A percentile compares a stretch with the other conserved stretches of the same genome.
Conservation (phyloP, 2,797 vertebrate species). For the Rallus crepitans region DNA sequence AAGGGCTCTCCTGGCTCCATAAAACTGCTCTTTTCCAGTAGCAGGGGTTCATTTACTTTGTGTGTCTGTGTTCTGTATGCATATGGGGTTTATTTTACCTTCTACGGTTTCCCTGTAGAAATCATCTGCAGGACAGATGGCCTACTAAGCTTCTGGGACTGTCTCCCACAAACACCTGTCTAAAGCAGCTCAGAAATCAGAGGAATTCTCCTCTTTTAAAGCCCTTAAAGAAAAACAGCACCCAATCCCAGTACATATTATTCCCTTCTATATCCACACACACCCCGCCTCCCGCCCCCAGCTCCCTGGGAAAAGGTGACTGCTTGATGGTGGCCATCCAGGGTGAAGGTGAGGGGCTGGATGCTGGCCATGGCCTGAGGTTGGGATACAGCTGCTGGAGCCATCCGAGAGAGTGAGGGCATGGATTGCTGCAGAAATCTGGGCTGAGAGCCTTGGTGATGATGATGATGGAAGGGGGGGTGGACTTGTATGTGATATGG, state of each 20-base stretch:
- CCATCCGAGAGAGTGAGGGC: background rate
- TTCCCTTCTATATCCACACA: background rate
- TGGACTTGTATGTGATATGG: background rate
- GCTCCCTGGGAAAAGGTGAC: background rate
- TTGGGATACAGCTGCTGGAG: background rate
- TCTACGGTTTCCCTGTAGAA: constrained; percentile 8
- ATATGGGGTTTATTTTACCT: constrained; percentile 34
- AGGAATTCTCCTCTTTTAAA: background rate
- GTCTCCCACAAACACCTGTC: constrained; percentile 48
- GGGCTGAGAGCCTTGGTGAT: background rate
- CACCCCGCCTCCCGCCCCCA: too few relatives aligned
- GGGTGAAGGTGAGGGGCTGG: background rate
- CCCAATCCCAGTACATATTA: accelerated
- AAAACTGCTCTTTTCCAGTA: constrained; percentile 5
- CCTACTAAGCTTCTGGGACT: background rate
- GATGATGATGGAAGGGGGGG: background rate
- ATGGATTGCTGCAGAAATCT: background rate
- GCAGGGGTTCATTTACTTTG: background rate
- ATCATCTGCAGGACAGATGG: constrained; percentile 64
- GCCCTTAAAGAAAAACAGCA: background rate
- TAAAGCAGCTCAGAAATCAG: constrained; percentile 29
- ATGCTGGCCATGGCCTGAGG: background rate
- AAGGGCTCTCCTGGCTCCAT: background rate
- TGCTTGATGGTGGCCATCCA: background rate
- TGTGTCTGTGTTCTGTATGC: background rate